Evolutionary conservation across 2,113 vertebrate species (phyloP).

Genomic region (Cyprinodon tularosa): DNA sequence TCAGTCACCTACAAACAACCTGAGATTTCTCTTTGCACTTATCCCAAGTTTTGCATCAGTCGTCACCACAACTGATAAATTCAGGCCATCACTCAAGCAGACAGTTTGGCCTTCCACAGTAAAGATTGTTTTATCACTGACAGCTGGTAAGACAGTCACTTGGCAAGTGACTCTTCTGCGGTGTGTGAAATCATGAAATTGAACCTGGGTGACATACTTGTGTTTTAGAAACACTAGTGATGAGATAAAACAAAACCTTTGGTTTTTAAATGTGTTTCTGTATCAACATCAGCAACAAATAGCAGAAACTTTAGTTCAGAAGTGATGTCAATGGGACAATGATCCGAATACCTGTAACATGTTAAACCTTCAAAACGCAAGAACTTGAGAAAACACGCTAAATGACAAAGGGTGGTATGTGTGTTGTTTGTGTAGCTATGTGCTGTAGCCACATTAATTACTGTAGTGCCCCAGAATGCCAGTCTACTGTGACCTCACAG

Average conservation of each 20-base stretch:
- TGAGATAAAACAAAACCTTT: not conserved
- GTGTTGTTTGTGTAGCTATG: slow-evolving; percentile 43
- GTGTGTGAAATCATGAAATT: not conserved
- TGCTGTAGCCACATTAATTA: slow-evolving; percentile 56
- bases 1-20: slow-evolving; percentile 16
- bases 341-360: not conserved
- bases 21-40: slow-evolving; percentile 1
- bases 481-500: slow-evolving; percentile 46
- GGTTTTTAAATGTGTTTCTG: slow-evolving; percentile 4
- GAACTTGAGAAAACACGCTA: slow-evolving; percentile 12
- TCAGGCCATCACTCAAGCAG: slow-evolving; percentile 34
- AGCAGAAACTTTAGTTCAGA: too few species aligned
- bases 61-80: slow-evolving; percentile 29
- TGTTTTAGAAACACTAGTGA: slow-evolving; percentile 7
- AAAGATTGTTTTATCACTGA: slow-evolving; percentile 44
- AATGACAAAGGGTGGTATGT: slow-evolving; percentile 2
- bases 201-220: slow-evolving; percentile 2
- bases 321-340: not conserved
- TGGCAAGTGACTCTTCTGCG: not conserved
- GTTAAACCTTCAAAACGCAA: not conserved
- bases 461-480: slow-evolving; percentile 53
- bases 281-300: not conserved
- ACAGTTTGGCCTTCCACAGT: slow-evolving; percentile 19
- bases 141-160: slow-evolving; percentile 18
- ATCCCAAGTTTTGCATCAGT: slow-evolving; percentile 15